Evolutionary conservation across 2,797 vertebrate genomes (phyloP), one percentile per base, ranked within the genome.

Genomic region (Gobionotothen gibberifrons): DNA sequence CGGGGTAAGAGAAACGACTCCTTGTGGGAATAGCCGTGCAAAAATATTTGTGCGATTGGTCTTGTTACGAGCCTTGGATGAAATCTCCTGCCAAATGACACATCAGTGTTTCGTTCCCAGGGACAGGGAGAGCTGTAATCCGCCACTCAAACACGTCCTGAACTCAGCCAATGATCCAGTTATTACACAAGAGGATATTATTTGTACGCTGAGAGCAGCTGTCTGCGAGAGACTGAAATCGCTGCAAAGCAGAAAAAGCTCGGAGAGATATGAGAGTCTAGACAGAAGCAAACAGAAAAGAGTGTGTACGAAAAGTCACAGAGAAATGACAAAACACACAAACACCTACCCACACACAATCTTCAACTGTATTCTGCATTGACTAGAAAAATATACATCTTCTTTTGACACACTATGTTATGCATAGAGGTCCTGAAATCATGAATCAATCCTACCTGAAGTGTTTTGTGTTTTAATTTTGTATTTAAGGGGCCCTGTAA

Each of bases 181-280:
- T 89, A 87, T 81, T 87, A 85, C 84, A 90, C 87, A 85, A 65
- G 84, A 85, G 83, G 72, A 82, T 77, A 77, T 59, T 2, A 39
- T 57, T 55, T 43, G 69, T 46, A 65, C 80, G 2, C 76, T 57
- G 74, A 2, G 49, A 74, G 65, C 55, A 65, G 62, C 76, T 77
- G 32, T 36, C 32, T 36, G 68, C 39, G 36, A 70, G 63, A 79
- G 55, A 59, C 66, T 12, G 43, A 63, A 62, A 59, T 39, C 14
- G 3, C 69, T 67, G 65, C 26, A 13, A 43, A 55, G 60, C 54
- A 53, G 29, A 67, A 32, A 22, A 13, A 44, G 47, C 52, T 7
- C 39, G 29, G 29, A 60, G 5, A 56, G 63, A 84, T 58, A 53
- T 7, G 21, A 44, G 9, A 76, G 58, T 36, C 43, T 55, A 69